Conservation (phyloP, 2,888 invertebrate genomes). For the Cynaeus angustus region DNA sequence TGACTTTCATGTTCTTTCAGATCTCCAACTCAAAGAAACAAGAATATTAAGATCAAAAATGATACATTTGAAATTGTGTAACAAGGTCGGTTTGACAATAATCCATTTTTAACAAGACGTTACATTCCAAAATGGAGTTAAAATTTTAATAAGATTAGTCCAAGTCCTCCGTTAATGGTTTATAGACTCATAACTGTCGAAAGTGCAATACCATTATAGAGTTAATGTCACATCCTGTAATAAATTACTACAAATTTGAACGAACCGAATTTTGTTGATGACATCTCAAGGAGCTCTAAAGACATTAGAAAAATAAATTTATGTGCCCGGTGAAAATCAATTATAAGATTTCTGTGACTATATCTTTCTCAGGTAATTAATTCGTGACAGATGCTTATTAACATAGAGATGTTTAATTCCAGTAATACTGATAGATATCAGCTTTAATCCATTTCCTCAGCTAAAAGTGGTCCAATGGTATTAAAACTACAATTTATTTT, state of each 20-base stretch:
- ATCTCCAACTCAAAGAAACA: conserved; percentile 6
- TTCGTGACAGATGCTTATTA: conserved; percentile 6
- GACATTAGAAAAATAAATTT: conserved; percentile 19
- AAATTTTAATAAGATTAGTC: conserved; percentile 25
- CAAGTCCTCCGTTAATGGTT: conserved; percentile 16
- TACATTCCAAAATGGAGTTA: conserved; percentile 8
- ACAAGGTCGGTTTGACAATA: conserved; percentile 31
- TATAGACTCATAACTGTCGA: conserved; percentile 26
- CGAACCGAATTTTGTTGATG: conserved; percentile 23
- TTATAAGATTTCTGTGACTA: no score
- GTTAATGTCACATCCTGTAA: conserved; percentile 26
- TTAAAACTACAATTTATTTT: no score
- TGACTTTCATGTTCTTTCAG: conserved; percentile 28
- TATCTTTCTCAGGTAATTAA: neutral
- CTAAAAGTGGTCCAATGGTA: no score
- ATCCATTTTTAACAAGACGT: neutral
- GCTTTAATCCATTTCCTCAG: no score
- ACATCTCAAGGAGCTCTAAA: conserved; percentile 35
- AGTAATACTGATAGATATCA: no score
- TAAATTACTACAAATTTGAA: conserved; percentile 33
- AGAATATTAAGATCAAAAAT: conserved; percentile 19
- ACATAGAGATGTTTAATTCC: neutral
- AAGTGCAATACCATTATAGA: conserved; percentile 17
- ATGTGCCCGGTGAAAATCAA: conserved; percentile 16
- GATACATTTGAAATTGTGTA: conserved; percentile 17